A percentile compares a stretch with the other conserved stretches of the same genome.
These are phyloP conservation scores for Pantala flavescens DNA, from an alignment of 1,140 invertebrate genomes.

Conservation along the genomic window DNA sequence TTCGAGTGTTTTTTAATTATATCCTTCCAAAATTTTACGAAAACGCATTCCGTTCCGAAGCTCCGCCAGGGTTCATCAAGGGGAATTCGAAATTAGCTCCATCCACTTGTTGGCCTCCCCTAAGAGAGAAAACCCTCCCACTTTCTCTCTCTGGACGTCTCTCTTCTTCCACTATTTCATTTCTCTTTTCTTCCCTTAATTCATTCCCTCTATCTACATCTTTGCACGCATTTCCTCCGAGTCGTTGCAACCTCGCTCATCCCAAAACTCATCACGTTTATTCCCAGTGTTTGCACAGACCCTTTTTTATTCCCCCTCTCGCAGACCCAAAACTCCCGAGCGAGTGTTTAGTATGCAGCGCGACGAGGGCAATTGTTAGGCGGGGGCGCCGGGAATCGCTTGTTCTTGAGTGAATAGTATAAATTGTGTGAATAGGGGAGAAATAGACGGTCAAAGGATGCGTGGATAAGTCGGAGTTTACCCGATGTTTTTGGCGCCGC, in stretches of 20 bases:
- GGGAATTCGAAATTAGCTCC: slow-evolving; percentile 4
- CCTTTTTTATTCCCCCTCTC: neutral
- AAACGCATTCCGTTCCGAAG: neutral
- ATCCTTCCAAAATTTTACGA: neutral
- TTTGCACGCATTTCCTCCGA: neutral
- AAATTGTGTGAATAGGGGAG: too few species aligned
- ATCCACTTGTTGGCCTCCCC: neutral
- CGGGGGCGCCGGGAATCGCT: too few species aligned
- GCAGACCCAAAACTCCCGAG: neutral
- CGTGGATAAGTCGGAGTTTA: too few species aligned
- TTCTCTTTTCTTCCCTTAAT: neutral
- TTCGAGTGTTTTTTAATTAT: slow-evolving; percentile 2
- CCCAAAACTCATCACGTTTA: neutral
- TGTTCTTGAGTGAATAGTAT: too few species aligned
- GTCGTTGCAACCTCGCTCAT: neutral
- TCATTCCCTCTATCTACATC: neutral
- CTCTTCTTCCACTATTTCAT: neutral
- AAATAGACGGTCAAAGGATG: too few species aligned
- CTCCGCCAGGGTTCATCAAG: neutral
- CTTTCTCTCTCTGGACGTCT: neutral
- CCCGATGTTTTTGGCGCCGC: too few species aligned
- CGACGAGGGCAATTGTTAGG: too few species aligned
- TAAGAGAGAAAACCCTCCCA: neutral
- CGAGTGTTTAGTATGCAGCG: too few species aligned
- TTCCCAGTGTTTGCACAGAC: neutral